Evolutionary conservation across 2,113 vertebrate species (phyloP).

Genomic region (Polypterus senegalus): DNA sequence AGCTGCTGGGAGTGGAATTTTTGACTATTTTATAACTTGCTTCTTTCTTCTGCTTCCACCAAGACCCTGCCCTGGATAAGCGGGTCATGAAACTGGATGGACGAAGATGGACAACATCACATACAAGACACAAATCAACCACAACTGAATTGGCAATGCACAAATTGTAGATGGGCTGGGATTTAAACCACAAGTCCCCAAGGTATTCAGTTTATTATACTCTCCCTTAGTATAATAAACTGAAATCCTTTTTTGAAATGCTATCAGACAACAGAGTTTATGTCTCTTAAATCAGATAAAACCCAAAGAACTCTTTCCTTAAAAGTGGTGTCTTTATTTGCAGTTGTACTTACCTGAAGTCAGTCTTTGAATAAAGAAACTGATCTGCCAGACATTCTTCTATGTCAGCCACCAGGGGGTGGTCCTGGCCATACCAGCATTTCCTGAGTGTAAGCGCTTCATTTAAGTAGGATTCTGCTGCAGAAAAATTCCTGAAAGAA

Average conservation of each 20-base stretch:
- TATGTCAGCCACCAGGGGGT: constrained; percentile 26
- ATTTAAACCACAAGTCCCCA: background rate
- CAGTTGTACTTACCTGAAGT: background rate
- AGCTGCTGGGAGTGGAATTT: too few species aligned
- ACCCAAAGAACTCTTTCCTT: background rate
- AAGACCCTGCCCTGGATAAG: too few species aligned
- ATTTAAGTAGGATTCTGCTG: constrained; percentile 22
- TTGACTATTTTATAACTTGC: too few species aligned
- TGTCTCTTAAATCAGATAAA: background rate
- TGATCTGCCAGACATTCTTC: constrained; percentile 32
- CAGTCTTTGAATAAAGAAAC: background rate
- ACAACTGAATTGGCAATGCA: background rate
- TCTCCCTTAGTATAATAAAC: background rate
- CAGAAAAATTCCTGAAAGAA: constrained; percentile 12
- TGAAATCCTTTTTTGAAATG: background rate
- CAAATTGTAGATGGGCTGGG: background rate
- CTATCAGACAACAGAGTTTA: background rate
- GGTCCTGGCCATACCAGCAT: constrained; percentile 23
- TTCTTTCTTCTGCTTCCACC: too few species aligned
- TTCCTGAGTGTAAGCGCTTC: constrained; percentile 21
- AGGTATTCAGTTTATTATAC: background rate
- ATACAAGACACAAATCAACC: too few species aligned
- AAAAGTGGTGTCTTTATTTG: background rate
- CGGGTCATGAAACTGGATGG: too few species aligned
- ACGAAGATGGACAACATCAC: too few species aligned